A percentile compares a stretch with the other conserved stretches of the same genome.
Conservation (phyloP, 2,113 vertebrate species). For the Delphinus delphis region DNA sequence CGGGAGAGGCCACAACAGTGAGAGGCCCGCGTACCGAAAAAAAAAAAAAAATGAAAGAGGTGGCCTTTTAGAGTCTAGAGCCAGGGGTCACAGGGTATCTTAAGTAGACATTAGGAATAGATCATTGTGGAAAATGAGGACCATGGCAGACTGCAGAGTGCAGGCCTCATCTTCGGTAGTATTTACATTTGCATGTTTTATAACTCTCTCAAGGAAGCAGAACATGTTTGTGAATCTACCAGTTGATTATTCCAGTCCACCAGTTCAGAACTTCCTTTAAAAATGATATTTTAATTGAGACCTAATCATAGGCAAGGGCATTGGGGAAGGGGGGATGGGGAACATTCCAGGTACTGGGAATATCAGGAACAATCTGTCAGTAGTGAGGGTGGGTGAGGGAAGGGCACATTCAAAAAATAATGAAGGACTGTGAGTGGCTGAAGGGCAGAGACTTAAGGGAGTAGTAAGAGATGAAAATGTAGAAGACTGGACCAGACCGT, state of each 20-base stretch:
- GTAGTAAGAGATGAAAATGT: background rate
- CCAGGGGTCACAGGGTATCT: background rate
- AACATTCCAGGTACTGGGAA: background rate
- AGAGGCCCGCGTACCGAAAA: too few species aligned
- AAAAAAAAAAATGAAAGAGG: background rate
- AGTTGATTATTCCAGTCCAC: background rate
- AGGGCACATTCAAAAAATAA: background rate
- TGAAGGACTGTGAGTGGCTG: background rate
- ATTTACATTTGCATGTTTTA: background rate
- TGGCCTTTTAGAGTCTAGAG: background rate
- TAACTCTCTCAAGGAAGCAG: slow-evolving; percentile 15
- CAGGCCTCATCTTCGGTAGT: background rate
- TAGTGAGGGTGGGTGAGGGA: background rate
- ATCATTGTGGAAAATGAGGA: background rate
- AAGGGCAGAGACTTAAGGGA: background rate
- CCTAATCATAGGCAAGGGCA: background rate
- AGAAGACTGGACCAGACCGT: background rate
- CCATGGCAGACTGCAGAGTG: background rate
- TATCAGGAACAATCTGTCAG: background rate
- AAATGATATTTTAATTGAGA: slow-evolving; percentile 18
- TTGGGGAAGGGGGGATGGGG: background rate
- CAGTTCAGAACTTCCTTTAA: slow-evolving; percentile 16
- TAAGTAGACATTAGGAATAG: background rate
- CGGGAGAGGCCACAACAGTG: too few species aligned
- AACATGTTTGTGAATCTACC: background rate